Evolutionary conservation across 1,140 invertebrate genomes (phyloP), one percentile per base, ranked within the genome.

Genomic region (Calephelis nemesis): DNA sequence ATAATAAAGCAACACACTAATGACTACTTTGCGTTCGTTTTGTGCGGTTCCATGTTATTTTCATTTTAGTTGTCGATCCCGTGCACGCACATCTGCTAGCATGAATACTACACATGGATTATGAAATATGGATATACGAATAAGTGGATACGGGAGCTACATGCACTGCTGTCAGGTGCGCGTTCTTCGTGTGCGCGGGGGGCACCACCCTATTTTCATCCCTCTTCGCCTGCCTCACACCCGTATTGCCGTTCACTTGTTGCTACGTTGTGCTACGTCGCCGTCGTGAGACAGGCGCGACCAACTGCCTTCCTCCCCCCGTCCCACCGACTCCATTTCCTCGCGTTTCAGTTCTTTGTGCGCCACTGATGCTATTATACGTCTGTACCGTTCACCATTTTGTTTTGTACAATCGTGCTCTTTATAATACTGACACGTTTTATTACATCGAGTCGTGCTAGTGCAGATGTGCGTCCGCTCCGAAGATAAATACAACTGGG

Each of bases 311-410:
- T 65, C 75, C 77, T 65, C 62, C 71, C 80, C 79, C 77, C 79
- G 65, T 78, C 63, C 82, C 80, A 72, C 74, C 75, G 77, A 67
- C 80, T 76, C 81, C 82, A 81, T 77, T 85, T 85, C 85, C 85
- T 83, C 83, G 81, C 84, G 76, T 78, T 87, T 87, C 83, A 90
- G 88, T 90, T 87, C 88, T 90, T 88, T 90, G 88, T 90, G 86
- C 83, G 82, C 83, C 75, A 77, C 69, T 74, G 84, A 82, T 73
- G 79, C 73, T 82, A 75, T 81, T 71, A 77, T 79, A 88, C 82
- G 88, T 88, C 71, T 19, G 52, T 47, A 40, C 19, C 40, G 65
- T 47, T 58, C 42, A 50, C 39, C 15, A 65, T 65, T 58, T 54
- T 45, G 65, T 82, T 83, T 78, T 77, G 76, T 76, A 77, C 72